These are phyloP conservation scores for Molossus molossus DNA, from an alignment of 2,797 vertebrate genomes.

Conservation along the genomic window DNA sequence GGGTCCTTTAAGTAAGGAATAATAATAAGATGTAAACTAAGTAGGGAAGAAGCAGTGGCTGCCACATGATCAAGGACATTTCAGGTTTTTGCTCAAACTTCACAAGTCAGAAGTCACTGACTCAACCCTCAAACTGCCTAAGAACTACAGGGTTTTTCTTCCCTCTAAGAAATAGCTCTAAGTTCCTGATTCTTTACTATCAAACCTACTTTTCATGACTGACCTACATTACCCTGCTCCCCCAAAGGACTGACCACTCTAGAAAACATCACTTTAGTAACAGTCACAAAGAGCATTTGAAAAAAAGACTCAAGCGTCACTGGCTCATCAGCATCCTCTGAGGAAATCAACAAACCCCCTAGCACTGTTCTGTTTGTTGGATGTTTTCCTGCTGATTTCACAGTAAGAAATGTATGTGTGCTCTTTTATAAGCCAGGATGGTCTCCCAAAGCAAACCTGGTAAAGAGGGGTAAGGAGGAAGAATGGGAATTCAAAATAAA, in stretches of 20 bases:
- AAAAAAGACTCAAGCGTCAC: conserved; percentile 10
- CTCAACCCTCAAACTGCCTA: conserved; percentile 42
- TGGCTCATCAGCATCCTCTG: not conserved
- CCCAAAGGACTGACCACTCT: not conserved
- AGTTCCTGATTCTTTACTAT: not conserved
- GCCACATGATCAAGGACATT: not conserved
- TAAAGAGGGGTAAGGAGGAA: not conserved
- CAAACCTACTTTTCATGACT: not conserved
- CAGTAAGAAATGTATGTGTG: not conserved
- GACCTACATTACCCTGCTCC: not conserved
- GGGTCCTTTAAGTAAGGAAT: conserved; percentile 44
- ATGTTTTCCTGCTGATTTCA: conserved; percentile 31
- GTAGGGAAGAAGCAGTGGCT: not conserved
- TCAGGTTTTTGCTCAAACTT: conserved; percentile 38
- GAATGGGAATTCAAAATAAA: conserved; percentile 45
- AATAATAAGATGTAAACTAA: not conserved
- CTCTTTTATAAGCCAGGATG: conserved; percentile 7
- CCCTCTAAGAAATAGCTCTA: conserved; percentile 21
- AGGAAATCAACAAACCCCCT: not conserved
- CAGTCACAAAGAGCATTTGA: not conserved
- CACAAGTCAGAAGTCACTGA: conserved; percentile 47
- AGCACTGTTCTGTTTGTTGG: not conserved
- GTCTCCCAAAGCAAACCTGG: conserved; percentile 39
- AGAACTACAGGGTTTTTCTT: not conserved
- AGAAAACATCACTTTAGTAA: conserved; percentile 47